phyloP scores from a whole-genome alignment of 92 coral and sea anemone genomes.

The Zoanthus solanderi region DNA sequence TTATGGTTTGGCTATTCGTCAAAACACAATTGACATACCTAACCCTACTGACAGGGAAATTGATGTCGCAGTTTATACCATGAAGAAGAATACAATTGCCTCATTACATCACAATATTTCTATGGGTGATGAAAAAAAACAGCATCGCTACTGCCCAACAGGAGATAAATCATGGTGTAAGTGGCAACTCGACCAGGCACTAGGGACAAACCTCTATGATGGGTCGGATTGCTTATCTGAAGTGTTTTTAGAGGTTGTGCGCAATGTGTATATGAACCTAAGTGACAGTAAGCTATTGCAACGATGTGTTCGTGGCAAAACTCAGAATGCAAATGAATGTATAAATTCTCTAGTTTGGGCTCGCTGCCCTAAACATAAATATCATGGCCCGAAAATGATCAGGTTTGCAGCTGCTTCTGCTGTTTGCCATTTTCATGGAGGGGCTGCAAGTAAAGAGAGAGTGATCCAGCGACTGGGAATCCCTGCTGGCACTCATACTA shows the following conservation, averaged over 20 bases:
- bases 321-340: constrained; percentile 53
- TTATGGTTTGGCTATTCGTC: constrained; percentile 62
- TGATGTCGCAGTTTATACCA: constrained; percentile 52
- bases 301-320: constrained; percentile 53
- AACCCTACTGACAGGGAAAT: constrained; percentile 60
- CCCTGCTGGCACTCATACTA: constrained; percentile 50
- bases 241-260: constrained; percentile 49
- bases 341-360: constrained; percentile 52
- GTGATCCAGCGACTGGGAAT: constrained; percentile 46
- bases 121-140: constrained; percentile 36
- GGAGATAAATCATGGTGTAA: constrained; percentile 55
- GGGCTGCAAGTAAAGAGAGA: constrained; percentile 47
- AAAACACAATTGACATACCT: constrained; percentile 39
- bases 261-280: constrained; percentile 39
- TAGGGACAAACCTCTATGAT: constrained; percentile 41
- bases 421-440: constrained; percentile 59
- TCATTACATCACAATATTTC: constrained; percentile 54
- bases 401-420: constrained; percentile 56
- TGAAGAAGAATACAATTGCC: constrained; percentile 59
- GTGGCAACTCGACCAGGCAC: constrained; percentile 54
- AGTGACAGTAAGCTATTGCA: constrained; percentile 46
- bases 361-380: constrained; percentile 51
- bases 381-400: constrained; percentile 46
- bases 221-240: constrained; percentile 46
- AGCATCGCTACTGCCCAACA: constrained; percentile 53